Base-by-base conservation (phyloP, 92 coral and sea anemone species). In the Phenganax stokvisi region DNA sequence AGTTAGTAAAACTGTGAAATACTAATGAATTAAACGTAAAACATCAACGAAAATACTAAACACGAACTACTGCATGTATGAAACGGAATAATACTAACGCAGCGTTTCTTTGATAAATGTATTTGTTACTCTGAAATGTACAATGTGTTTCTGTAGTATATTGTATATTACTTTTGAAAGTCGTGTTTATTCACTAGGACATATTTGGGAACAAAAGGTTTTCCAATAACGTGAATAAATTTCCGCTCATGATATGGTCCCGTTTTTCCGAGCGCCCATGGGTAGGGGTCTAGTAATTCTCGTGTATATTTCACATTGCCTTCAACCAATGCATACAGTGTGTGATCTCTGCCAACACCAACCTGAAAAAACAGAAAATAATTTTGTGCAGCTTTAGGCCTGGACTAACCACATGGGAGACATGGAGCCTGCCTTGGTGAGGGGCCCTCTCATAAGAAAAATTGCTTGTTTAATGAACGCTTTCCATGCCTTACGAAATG, bases 341-440 rank as follows among this genome's bases (percentile, higher is more conserved):
- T 90, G 82, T 88, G 92, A 57, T 96, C 97, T 31, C 89, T 89
- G 2, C 99, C 99, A 85, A 96, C 91, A 31, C 99, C 97, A 85
- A 96, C 99, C 99, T 96, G 75, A 37, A 37, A 58, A 7, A 71
- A 25, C 15, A 53, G 54, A 10, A 16, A 30, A 68, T 37, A 68
- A 20, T 30, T 30, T 3, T 16, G 53, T 8, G 15, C 31, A 51
- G n/a, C 64, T 57, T 20, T 58, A 6, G 25, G 25, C 25, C 25
- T 20, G 25, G 25, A 20, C 25, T 20, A 20, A 20, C 25, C 25
- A 20, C 25, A 20, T 20, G 25, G 25, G 25, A 20, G 25, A 20
- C 25, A 20, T 20, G 25, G 25, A 20, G 25, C 25, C 25, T 20
- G 25, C 25, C 25, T 20, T 20, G 25, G 25, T 20, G 25, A 20